Evolutionary conservation across 1,140 invertebrate genomes (phyloP).

Genomic region (Globodera rostochiensis): DNA sequence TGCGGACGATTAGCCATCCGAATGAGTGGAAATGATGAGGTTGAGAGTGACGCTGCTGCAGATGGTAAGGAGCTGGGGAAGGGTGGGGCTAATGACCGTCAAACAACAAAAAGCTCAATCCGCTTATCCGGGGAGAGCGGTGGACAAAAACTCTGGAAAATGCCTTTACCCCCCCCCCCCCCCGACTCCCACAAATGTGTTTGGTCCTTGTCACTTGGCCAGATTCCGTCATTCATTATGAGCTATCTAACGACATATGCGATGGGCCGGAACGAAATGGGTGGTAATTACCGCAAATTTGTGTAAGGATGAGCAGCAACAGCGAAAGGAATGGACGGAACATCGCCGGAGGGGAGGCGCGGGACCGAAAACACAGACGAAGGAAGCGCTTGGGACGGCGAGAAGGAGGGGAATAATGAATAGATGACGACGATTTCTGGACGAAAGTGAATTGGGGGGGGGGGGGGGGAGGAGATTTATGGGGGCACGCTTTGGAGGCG

Average conservation of each 20-base stretch:
- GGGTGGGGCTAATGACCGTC: too few relatives aligned
- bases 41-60: too few relatives aligned
- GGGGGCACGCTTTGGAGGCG: too few relatives aligned
- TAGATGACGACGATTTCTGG: background rate
- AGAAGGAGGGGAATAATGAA: background rate
- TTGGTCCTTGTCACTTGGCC: too few relatives aligned
- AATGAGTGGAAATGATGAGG: background rate
- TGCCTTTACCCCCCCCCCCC: too few relatives aligned
- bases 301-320: background rate
- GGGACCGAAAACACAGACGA: background rate
- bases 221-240: background rate
- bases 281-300: conserved; percentile 12
- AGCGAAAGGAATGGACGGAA: background rate
- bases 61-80: too few relatives aligned
- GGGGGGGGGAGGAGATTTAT: too few relatives aligned
- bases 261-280: background rate
- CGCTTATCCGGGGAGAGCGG: too few relatives aligned
- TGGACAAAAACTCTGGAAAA: too few relatives aligned
- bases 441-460: background rate
- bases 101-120: too few relatives aligned
- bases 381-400: background rate
- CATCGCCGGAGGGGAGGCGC: background rate
- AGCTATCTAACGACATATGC: background rate
- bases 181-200: too few relatives aligned
- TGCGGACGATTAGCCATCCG: background rate